Evolutionary conservation across 2,113 vertebrate genomes (phyloP).

Genomic region (Loxodonta africana): DNA sequence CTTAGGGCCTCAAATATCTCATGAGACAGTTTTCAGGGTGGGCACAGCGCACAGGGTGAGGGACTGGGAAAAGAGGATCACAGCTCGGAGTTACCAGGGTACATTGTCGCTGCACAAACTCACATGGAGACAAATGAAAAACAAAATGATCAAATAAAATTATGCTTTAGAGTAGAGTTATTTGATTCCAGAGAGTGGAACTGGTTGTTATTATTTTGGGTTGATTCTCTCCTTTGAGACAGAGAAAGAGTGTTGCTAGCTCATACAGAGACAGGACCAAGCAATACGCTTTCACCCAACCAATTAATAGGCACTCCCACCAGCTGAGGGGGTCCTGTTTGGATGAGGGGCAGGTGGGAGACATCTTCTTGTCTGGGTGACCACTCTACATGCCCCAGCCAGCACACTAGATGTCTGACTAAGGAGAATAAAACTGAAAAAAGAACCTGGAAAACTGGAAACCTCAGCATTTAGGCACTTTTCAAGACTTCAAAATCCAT

Average conservation of each 20-base stretch:
- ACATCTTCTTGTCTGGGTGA: slow-evolving; percentile 43
- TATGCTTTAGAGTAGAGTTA: slow-evolving; percentile 83
- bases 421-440: slow-evolving; percentile 78
- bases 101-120: slow-evolving; percentile 76
- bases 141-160: slow-evolving; percentile 82
- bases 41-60: neutral
- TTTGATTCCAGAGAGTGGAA: slow-evolving; percentile 83
- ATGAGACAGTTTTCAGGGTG: slow-evolving; percentile 63
- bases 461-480: slow-evolving; percentile 82
- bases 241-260: slow-evolving; percentile 83
- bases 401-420: slow-evolving; percentile 69
- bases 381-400: slow-evolving; percentile 68
- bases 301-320: slow-evolving; percentile 82
- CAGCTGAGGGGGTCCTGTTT: slow-evolving; percentile 68
- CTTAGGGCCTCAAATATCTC: slow-evolving; percentile 48
- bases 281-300: slow-evolving; percentile 57
- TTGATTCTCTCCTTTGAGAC: slow-evolving; percentile 76
- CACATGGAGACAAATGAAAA: slow-evolving; percentile 56
- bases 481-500: slow-evolving; percentile 84
- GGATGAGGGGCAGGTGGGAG: neutral
- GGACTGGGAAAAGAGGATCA: neutral
- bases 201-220: slow-evolving; percentile 45
- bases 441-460: slow-evolving; percentile 81
- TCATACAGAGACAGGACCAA: slow-evolving; percentile 71
- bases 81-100: slow-evolving; percentile 49